Percentiles rank a stretch among this genome's conserved stretches.
These are phyloP conservation scores for Tetheella fluctuosa DNA, from an alignment of 2,888 invertebrate genomes.

Conservation along the genomic window DNA sequence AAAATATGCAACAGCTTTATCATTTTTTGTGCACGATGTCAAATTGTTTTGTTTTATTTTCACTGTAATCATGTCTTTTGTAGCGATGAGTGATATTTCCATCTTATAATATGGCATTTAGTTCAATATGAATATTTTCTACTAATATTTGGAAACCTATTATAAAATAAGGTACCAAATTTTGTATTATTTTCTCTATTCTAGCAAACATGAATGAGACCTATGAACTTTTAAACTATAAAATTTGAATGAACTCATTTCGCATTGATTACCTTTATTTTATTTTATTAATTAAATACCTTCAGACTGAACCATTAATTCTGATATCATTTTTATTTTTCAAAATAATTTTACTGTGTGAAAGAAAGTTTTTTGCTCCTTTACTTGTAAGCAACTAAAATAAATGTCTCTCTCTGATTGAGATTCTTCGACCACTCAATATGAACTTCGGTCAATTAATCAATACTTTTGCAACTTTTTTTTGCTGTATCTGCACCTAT, in stretches of 20 bases:
- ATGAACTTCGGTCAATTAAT: not conserved
- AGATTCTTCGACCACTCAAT: not conserved
- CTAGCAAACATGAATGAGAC: slow-evolving; percentile 7
- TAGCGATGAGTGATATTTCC: slow-evolving; percentile 8
- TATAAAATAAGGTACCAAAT: slow-evolving; percentile 5
- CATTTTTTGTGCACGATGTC: slow-evolving; percentile 32
- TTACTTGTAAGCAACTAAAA: slow-evolving; percentile 4
- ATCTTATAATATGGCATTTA: slow-evolving; percentile 10
- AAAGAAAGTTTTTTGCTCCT: not conserved
- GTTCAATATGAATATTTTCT: not conserved
- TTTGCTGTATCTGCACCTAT: not conserved
- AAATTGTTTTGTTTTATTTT: slow-evolving; percentile 33
- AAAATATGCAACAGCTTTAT: slow-evolving; percentile 4
- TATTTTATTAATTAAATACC: slow-evolving; percentile 9
- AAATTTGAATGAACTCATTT: slow-evolving; percentile 5
- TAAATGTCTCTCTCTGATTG: not conserved
- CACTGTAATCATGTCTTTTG: slow-evolving; percentile 27
- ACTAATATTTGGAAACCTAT: slow-evolving; percentile 5
- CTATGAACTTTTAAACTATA: slow-evolving; percentile 9
- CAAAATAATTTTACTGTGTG: not conserved
- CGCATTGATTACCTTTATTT: slow-evolving; percentile 9
- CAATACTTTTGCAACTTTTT: not conserved
- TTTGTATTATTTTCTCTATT: slow-evolving; percentile 6
- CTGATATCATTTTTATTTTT: not conserved
- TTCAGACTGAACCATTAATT: slow-evolving; percentile 7